phyloP scores from a whole-genome alignment of 2,797 vertebrate species.

The Bovichtus variegatus region DNA sequence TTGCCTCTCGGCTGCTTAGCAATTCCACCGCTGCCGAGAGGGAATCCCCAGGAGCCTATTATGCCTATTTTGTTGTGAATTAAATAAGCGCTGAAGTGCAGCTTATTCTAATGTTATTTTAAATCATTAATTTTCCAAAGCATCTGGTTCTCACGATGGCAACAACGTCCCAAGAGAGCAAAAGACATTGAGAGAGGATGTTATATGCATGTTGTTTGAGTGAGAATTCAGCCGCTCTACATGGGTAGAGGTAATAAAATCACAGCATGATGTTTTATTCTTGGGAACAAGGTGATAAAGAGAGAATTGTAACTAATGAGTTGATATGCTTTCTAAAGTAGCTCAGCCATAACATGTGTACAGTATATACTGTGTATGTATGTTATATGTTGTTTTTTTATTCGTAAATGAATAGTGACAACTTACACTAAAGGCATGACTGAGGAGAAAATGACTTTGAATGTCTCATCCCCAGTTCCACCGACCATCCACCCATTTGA shows the following conservation, averaged over 20 bases:
- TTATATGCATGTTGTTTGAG: slow-evolving; percentile 60
- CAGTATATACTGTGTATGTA: background rate
- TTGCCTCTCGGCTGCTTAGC: slow-evolving; percentile 86
- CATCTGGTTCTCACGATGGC: slow-evolving; percentile 78
- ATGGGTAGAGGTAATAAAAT: slow-evolving; percentile 43
- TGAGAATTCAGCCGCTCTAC: slow-evolving; percentile 40
- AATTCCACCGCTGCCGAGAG: slow-evolving; percentile 80
- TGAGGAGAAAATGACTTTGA: background rate
- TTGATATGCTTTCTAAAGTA: slow-evolving; percentile 23
- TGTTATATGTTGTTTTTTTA: slow-evolving; percentile 21
- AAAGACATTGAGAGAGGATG: slow-evolving; percentile 48
- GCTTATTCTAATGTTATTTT: slow-evolving; percentile 84
- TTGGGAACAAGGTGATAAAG: slow-evolving; percentile 30
- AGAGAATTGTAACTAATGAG: slow-evolving; percentile 28
- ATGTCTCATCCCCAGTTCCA: slow-evolving; percentile 86
- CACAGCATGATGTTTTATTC: slow-evolving; percentile 20
- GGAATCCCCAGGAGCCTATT: slow-evolving; percentile 88
- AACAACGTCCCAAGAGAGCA: slow-evolving; percentile 77
- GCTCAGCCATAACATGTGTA: background rate
- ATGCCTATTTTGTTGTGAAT: slow-evolving; percentile 88
- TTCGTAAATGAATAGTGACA: background rate
- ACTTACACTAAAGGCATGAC: background rate
- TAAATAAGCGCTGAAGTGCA: slow-evolving; percentile 84
- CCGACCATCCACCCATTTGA: slow-evolving; percentile 98
- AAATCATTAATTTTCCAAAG: slow-evolving; percentile 85